These are phyloP conservation scores for Lithodes maja DNA, from an alignment of 2,888 invertebrate species.

Conservation along the genomic window DNA sequence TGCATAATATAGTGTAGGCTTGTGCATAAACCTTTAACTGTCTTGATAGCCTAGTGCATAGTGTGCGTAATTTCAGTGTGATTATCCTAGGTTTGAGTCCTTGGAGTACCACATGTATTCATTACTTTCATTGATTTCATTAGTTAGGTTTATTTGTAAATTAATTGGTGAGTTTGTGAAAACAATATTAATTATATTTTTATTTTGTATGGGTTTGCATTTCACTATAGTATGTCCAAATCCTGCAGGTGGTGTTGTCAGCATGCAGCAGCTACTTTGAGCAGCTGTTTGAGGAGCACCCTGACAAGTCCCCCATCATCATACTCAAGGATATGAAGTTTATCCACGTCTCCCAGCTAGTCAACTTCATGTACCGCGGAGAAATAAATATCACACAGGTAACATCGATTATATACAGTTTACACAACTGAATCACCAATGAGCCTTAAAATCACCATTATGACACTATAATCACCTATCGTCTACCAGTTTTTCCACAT, in stretches of 20 bases:
- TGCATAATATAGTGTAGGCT: too few species aligned
- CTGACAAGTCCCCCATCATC: constrained; percentile 87
- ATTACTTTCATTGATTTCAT: too few species aligned
- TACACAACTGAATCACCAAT: not conserved
- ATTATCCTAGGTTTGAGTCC: too few species aligned
- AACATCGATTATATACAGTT: constrained; percentile 75
- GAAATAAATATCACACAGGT: constrained; percentile 96
- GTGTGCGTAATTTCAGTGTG: too few species aligned
- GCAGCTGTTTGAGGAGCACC: constrained; percentile 86
- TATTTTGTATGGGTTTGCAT: not conserved
- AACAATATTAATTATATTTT: not conserved
- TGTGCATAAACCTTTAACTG: too few species aligned
- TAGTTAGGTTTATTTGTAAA: too few species aligned
- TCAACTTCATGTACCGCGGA: constrained; percentile 96
- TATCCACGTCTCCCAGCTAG: constrained; percentile 90
- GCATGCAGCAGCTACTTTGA: constrained; percentile 95
- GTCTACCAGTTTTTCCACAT: constrained; percentile 84
- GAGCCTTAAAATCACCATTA: too few species aligned
- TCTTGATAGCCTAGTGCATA: too few species aligned
- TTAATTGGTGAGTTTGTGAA: too few species aligned
- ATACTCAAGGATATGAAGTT: constrained; percentile 94
- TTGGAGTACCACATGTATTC: too few species aligned
- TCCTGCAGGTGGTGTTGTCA: constrained; percentile 85
- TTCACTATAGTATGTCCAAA: not conserved
- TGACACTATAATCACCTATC: too few species aligned